Conservation (phyloP, 2,113 vertebrate genomes). For the Callionymus lyra region DNA sequence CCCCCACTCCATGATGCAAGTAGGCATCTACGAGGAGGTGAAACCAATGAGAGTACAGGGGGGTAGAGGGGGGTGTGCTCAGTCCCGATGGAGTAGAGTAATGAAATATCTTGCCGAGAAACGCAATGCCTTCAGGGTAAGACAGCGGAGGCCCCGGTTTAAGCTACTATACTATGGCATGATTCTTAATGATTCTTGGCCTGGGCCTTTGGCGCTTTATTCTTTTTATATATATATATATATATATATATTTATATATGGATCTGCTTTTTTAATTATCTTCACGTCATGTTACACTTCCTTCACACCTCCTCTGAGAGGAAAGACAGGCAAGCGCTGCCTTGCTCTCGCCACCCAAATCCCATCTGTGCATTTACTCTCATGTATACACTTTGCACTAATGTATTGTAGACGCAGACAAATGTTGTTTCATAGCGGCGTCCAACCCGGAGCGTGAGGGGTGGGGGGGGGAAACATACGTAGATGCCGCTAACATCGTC, state of each 20-base stretch:
- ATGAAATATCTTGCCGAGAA: slow-evolving; percentile 48
- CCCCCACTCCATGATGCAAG: slow-evolving; percentile 18
- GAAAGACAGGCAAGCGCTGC: slow-evolving; percentile 30
- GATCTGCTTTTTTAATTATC: slow-evolving; percentile 62
- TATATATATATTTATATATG: too few relatives aligned
- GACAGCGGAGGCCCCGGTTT: slow-evolving; percentile 36
- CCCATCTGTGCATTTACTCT: slow-evolving; percentile 55
- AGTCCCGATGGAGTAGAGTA: slow-evolving; percentile 32
- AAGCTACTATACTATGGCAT: slow-evolving; percentile 50
- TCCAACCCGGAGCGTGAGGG: slow-evolving; percentile 19
- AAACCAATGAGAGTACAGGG: background rate
- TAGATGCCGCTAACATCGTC: slow-evolving; percentile 24
- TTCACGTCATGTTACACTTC: slow-evolving; percentile 56
- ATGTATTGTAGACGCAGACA: slow-evolving; percentile 11
- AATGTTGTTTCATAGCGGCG: slow-evolving; percentile 16
- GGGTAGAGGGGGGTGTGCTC: background rate
- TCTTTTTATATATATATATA: too few relatives aligned
- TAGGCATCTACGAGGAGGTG: slow-evolving; percentile 18
- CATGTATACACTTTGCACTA: slow-evolving; percentile 22
- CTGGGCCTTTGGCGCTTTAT: slow-evolving; percentile 22
- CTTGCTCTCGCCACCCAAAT: slow-evolving; percentile 42
- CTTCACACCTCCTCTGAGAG: slow-evolving; percentile 43
- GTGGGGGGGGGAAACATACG: slow-evolving; percentile 30
- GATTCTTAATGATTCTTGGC: slow-evolving; percentile 49
- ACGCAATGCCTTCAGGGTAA: slow-evolving; percentile 37